These are phyloP conservation scores for Coelopa pilipes DNA, from an alignment of 2,888 invertebrate genomes.

Conservation along the genomic window DNA sequence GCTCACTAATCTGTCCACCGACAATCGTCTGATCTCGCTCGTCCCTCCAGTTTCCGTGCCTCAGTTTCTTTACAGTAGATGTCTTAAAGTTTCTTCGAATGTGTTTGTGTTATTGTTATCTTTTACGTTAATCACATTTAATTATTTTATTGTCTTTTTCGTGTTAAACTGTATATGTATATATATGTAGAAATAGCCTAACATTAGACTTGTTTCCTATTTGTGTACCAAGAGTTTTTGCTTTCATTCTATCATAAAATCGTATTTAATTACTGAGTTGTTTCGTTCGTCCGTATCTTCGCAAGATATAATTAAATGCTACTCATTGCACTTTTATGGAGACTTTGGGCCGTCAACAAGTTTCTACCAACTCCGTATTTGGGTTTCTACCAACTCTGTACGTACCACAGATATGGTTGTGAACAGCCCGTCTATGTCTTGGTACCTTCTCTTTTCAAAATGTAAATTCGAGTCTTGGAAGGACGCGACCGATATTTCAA, in stretches of 20 bases:
- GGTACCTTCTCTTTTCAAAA: too few species aligned
- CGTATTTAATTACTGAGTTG: too few species aligned
- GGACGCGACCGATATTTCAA: too few species aligned
- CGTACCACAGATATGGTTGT: too few species aligned
- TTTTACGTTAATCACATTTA: slow-evolving; percentile 40
- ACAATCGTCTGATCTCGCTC: slow-evolving; percentile 22
- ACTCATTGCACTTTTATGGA: too few species aligned
- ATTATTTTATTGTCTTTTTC: slow-evolving; percentile 35
- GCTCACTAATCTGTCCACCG: slow-evolving; percentile 32
- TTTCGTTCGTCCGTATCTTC: too few species aligned
- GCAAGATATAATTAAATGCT: too few species aligned
- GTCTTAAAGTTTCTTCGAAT: not conserved
- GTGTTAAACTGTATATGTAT: slow-evolving; percentile 12
- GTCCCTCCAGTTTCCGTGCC: slow-evolving; percentile 36
- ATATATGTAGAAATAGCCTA: slow-evolving; percentile 1
- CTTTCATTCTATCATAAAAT: not conserved
- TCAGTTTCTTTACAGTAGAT: slow-evolving; percentile 3
- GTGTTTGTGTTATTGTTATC: slow-evolving; percentile 12
- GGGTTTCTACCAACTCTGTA: too few species aligned
- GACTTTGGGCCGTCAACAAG: too few species aligned
- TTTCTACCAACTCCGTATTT: too few species aligned
- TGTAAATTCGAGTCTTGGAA: too few species aligned
- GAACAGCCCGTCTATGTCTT: too few species aligned
- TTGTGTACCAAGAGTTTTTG: not conserved
- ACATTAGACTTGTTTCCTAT: not conserved